Base-by-base conservation (phyloP, 2,888 invertebrate genomes). In the Thecophora atra region DNA sequence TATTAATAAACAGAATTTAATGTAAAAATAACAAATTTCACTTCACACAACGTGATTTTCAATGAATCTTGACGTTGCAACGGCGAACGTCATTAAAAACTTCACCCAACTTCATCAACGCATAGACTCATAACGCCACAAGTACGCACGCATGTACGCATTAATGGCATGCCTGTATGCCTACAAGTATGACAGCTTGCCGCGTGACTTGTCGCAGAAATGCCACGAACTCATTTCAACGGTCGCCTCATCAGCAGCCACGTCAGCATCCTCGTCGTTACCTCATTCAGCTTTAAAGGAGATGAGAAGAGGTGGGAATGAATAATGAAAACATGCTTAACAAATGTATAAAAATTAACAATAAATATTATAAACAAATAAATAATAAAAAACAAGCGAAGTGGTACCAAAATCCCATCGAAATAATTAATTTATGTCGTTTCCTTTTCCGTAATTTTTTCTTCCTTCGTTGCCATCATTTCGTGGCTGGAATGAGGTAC, bases 1-100 rank as follows among this genome's bases (percentile, higher is more conserved):
- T n/a, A n/a, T n/a, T n/a, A n/a, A n/a, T n/a, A n/a, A n/a, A 37
- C 11, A 37, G 11, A 37, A 37, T 8, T 37, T 8, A 37, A 37
- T 8, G 11, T 37, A 37, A 37, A 37, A 37, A 37, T 37, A 37
- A 37, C 6, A 37, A 37, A 37, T 37, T 37, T 37, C 37, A n/a
- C 1, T 47, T 47, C 17, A 47, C 47, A n/a, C 47, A 11, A 47
- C 60, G 28, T 7, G 30, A 1, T 11, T n/a, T 17, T 8, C n/a
- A 28, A 17, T 24, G 28, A 60, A 17, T 28, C 2, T 11, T 30
- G 24, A 26, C 8, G 58, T 26, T 24, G 58, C 58, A 24, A 58
- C 5, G 11, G 26, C 26, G 58, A 58, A 58, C 13, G 2, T 58
- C 58, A 58, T 58, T 58, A 58, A 58, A 58, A 58, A 58, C 21